Base-by-base conservation (phyloP, 53 echinoderm and acorn worm species). In the Crossaster papposus region DNA sequence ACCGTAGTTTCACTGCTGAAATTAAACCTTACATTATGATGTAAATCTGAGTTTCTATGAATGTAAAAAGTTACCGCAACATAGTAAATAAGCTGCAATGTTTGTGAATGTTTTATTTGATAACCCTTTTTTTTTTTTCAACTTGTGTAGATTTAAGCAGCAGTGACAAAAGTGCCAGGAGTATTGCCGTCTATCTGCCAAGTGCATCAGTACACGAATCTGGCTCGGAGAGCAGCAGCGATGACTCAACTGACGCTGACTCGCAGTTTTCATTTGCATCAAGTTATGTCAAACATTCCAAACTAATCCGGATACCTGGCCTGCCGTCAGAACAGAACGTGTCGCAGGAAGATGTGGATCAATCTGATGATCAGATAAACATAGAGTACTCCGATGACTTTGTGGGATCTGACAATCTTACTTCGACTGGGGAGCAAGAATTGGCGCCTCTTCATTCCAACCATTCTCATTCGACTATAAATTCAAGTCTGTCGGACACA, bases 171-270 rank as follows among this genome's bases (percentile, higher is more conserved):
- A 96, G 96, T 91, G 91, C 81, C 9, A 74, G 86, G 31, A 96
- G 96, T 51, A 92, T 96, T 36, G 94, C 90, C 65, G 91, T 96
- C 64, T 92, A 86, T 54, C 77, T 96, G 63, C 96, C 96, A 30
- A 89, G 75, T 77, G 90, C 92, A 15, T 88, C 89, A 24, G 20
- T 85, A 2, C 82, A 91, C 17, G 58, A 73, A 0, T 30, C 80
- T 75, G 86, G 73, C 64, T 70, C 58, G 15, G 65, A 22, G n/a
- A 54, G 81, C 31, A 22, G 51, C 38, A 51, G 38, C 70, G 91
- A 93, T 54, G 82, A 83, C 24, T 89, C 91, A 70, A 83, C 80
- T 30, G 70, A 65, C 22, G 89, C 93, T 15, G 91, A 81, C 14
- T 76, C 77, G 6, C 68, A 34, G 53, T 81, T 89, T 50, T 90